Percentiles rank a stretch among this genome's conserved stretches.
Conservation (phyloP, 2,888 invertebrate species). For the Leucoptera coffeella region DNA sequence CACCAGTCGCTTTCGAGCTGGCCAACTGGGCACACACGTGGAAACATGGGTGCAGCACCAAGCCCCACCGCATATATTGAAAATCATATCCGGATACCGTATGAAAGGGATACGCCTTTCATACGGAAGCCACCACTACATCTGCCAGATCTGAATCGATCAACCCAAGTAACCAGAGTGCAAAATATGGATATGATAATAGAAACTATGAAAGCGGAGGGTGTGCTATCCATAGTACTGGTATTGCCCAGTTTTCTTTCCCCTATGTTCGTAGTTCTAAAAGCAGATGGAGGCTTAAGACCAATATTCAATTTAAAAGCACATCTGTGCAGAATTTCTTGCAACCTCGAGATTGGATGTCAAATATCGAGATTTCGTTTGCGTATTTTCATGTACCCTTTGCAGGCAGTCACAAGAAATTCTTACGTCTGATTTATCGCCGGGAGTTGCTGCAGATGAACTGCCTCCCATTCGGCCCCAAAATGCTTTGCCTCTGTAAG, state of each 20-base stretch:
- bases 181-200: slow-evolving; percentile 6
- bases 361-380: slow-evolving; percentile 9
- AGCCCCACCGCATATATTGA: slow-evolving; percentile 5
- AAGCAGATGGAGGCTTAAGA: slow-evolving; percentile 8
- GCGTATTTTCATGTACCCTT: slow-evolving; percentile 11
- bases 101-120: no score
- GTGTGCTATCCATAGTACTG: slow-evolving; percentile 4
- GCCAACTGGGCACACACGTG: not conserved
- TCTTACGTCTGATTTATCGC: slow-evolving; percentile 8
- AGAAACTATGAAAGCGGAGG: slow-evolving; percentile 7
- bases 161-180: slow-evolving; percentile 4
- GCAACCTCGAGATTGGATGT: slow-evolving; percentile 9
- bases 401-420: slow-evolving; percentile 8
- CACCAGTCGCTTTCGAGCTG: slow-evolving; percentile 4
- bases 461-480: slow-evolving; percentile 12
- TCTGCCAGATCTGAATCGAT: slow-evolving; percentile 1
- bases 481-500: slow-evolving; percentile 8
- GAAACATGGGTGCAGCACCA: slow-evolving; percentile 5
- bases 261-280: slow-evolving; percentile 10
- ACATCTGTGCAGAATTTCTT: slow-evolving; percentile 9
- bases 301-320: slow-evolving; percentile 10
- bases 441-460: slow-evolving; percentile 9
- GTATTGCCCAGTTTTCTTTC: slow-evolving; percentile 10
- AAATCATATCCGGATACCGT: slow-evolving; percentile 7
- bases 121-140: slow-evolving; percentile 6